Percentiles rank a stretch among this genome's conserved stretches.
Conservation (phyloP, 2,113 vertebrate species). For the Ornithorhynchus anatinus region DNA sequence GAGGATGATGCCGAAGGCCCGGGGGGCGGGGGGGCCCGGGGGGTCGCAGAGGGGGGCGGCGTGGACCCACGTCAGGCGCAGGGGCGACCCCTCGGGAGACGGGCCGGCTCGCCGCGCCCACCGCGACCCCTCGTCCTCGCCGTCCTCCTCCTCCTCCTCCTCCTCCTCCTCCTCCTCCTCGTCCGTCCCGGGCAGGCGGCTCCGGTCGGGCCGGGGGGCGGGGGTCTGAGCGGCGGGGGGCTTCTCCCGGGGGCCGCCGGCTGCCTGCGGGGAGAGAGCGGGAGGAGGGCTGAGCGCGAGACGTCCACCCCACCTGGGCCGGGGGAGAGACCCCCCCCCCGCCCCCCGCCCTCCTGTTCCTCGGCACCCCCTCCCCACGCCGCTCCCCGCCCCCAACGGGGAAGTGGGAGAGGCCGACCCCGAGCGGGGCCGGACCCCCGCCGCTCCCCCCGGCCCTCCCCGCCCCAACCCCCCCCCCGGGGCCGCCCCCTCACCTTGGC, state of each 20-base stretch:
- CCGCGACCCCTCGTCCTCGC: too few species aligned
- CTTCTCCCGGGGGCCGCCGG: rapidly evolving
- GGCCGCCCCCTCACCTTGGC: constrained; percentile 69
- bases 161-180: too few species aligned
- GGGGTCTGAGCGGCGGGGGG: too few species aligned
- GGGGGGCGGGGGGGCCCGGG: constrained; percentile 37
- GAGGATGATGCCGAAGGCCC: constrained; percentile 65
- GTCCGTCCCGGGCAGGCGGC: neutral
- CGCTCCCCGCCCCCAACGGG: neutral
- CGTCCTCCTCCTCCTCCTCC: constrained; percentile 8
- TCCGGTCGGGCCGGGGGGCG: constrained; percentile 5
- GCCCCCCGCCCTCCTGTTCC: too few species aligned
- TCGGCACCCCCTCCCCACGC: rapidly evolving
- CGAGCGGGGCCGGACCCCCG: too few species aligned
- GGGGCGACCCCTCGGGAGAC: constrained; percentile 63
- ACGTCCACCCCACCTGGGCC: too few species aligned
- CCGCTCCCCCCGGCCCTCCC: too few species aligned
- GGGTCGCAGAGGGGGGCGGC: constrained; percentile 79
- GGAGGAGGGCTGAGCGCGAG: too few species aligned
- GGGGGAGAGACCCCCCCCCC: too few species aligned
- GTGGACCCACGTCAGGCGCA: constrained; percentile 84
- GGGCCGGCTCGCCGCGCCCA: constrained; percentile 16
- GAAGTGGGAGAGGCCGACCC: neutral
- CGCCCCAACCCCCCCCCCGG: too few species aligned
- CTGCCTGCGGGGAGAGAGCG: too few species aligned